Base-by-base conservation (phyloP, 2,113 vertebrate genomes). In the Sterrhoptilus dennistouni region DNA sequence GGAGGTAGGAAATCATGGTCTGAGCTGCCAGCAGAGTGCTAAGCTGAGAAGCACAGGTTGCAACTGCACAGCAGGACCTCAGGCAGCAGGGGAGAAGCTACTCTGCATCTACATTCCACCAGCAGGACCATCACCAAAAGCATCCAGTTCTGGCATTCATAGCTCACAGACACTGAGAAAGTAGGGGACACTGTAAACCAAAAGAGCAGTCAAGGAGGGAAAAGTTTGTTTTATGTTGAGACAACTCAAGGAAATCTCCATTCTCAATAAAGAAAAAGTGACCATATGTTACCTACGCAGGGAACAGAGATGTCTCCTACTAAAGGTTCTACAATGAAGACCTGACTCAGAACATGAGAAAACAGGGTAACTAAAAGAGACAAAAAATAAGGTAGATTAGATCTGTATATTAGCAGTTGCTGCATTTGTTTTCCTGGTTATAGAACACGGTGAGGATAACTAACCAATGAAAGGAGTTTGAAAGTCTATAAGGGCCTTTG, bases 381-480 rank as follows among this genome's bases (percentile, higher is more conserved):
- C 4, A 28, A 71, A 65, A 87, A 29, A 49, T 3, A 6, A 66
- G 16, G 20, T 8, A 45, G 17, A 11, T 23, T 13, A 9, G 19
- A 27, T 56, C 21, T 38, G 27, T 75, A 8, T 35, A 59, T 63
- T 33, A 72, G 36, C 16, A 15, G 11, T 23, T 56, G 63, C 33
- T 68, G 22, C 33, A 50, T 18, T 52, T 9, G 0, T 40, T 81
- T 45, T 38, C 8, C 45, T 18, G 6, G 12, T 59, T 70, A 72
- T 2, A 66, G 15, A 59, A 86, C 49, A 72, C 0, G 0, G 21
- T 20, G 17, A 75, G 20, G 33, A 60, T 25, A 82, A 71, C 17
- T 27, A 74, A 45, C 5, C 12, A 50, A 7, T 2, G 11, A 36
- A 86, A 65, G 23, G 63, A 33, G 25, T 56, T 2, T 56, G 7